These are phyloP conservation scores for Malurus alboscapulatus DNA, from an alignment of 2,113 vertebrate genomes.

Conservation along the genomic window DNA sequence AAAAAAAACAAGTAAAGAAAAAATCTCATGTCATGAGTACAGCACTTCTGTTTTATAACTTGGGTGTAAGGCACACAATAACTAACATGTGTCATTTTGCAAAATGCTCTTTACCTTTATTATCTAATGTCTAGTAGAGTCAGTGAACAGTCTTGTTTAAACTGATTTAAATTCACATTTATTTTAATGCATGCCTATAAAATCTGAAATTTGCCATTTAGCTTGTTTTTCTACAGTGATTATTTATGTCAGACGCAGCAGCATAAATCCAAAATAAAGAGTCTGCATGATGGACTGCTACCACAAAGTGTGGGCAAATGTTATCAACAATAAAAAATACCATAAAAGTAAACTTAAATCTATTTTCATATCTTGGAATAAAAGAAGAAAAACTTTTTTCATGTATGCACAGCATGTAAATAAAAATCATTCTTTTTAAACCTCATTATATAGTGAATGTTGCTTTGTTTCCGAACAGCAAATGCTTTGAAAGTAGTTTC, in stretches of 20 bases:
- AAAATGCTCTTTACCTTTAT: neutral
- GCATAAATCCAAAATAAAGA: neutral
- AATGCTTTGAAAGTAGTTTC: neutral
- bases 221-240: neutral
- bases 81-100: neutral
- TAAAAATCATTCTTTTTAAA: neutral
- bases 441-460: neutral
- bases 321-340: neutral
- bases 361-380: neutral
- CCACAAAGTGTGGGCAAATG: neutral
- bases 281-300: neutral
- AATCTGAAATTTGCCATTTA: neutral
- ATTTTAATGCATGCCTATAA: neutral
- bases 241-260: neutral
- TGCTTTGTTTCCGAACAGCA: neutral
- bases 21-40: neutral
- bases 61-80: neutral
- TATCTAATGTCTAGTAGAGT: neutral
- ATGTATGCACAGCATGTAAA: neutral
- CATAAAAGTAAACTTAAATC: neutral
- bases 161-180: constrained; percentile 28
- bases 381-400: neutral
- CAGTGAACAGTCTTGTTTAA: neutral
- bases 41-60: neutral
- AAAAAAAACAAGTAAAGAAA: neutral